A percentile compares a stretch with the other conserved stretches of the same genome.
These are phyloP conservation scores for Drosophila stalkeri DNA, from an alignment of 2,888 invertebrate species.

Conservation along the genomic window DNA sequence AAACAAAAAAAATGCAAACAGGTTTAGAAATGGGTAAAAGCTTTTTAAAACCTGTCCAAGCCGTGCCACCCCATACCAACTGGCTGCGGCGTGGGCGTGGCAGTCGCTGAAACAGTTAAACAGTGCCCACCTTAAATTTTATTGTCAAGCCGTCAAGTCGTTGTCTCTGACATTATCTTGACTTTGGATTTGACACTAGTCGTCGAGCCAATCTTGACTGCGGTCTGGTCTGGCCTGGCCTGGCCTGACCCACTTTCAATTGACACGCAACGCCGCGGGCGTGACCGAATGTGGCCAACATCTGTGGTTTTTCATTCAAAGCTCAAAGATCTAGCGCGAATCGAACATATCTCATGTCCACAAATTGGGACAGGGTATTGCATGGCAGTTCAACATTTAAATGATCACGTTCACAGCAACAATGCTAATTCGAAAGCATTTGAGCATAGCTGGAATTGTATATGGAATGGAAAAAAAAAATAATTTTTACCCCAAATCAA, in stretches of 20 bases:
- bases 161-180: conserved; percentile 36
- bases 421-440: neutral
- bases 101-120: conserved; percentile 35
- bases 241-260: conserved; percentile 52
- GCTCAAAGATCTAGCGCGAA: conserved; percentile 26
- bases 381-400: conserved; percentile 2
- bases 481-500: neutral
- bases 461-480: neutral
- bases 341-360: conserved; percentile 6
- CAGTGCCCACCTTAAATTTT: conserved; percentile 12
- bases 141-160: conserved; percentile 11
- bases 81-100: conserved; percentile 44
- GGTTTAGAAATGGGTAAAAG: conserved; percentile 46
- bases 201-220: conserved; percentile 25
- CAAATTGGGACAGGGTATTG: conserved; percentile 14
- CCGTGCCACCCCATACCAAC: conserved; percentile 13
- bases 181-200: conserved; percentile 40
- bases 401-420: conserved; percentile 4
- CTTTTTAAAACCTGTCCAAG: conserved; percentile 43
- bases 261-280: conserved; percentile 38
- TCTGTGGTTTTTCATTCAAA: conserved; percentile 34
- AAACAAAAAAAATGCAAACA: conserved; percentile 23
- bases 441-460: neutral
- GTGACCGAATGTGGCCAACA: conserved; percentile 33
- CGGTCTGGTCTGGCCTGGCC: conserved; percentile 31